Evolutionary conservation across 2,888 invertebrate species (phyloP).

Genomic region (Apodemia mormo): DNA sequence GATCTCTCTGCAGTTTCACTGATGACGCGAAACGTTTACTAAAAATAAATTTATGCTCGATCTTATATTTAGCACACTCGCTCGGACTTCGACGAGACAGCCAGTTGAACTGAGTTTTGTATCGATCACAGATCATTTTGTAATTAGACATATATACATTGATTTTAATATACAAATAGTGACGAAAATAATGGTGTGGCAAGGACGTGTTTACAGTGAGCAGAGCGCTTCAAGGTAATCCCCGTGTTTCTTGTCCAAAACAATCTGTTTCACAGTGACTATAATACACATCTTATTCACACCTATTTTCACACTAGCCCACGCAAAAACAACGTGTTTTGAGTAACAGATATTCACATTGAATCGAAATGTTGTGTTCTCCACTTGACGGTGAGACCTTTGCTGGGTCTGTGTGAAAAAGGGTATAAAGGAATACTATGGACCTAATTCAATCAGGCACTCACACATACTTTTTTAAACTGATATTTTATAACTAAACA

Average conservation of each 20-base stretch:
- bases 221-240: constrained; percentile 71
- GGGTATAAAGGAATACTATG: constrained; percentile 40
- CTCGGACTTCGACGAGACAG: constrained; percentile 64
- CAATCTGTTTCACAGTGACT: constrained; percentile 65
- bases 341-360: constrained; percentile 72
- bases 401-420: constrained; percentile 60
- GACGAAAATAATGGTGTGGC: constrained; percentile 51
- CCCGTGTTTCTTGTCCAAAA: constrained; percentile 63
- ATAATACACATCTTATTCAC: constrained; percentile 76
- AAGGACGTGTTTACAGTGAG: constrained; percentile 51
- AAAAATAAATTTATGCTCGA: constrained; percentile 79
- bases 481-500: constrained; percentile 56
- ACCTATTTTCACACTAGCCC: constrained; percentile 79
- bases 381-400: constrained; percentile 66
- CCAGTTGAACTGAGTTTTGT: constrained; percentile 76
- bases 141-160: constrained; percentile 39
- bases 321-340: constrained; percentile 77
- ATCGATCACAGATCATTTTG: constrained; percentile 69
- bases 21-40: constrained; percentile 77
- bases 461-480: constrained; percentile 35
- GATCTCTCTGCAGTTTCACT: constrained; percentile 41
- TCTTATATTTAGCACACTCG: constrained; percentile 79
- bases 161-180: constrained; percentile 10
- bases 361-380: constrained; percentile 79
- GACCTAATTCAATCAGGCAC: constrained; percentile 42